Base-by-base conservation (phyloP, 2,113 vertebrate species). In the Takifugu bimaculatus region DNA sequence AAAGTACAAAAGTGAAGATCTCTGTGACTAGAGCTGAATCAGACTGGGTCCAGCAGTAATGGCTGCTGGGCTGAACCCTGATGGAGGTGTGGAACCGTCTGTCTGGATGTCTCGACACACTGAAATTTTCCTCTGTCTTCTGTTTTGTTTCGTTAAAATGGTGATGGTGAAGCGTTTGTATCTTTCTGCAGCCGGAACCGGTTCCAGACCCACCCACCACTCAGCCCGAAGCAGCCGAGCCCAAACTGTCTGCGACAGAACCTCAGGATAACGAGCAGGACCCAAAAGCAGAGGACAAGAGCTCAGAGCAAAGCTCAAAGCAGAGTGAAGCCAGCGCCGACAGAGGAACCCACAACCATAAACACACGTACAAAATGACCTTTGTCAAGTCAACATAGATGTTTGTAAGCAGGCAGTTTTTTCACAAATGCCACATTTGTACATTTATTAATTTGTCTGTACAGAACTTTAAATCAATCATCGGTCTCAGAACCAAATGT, bases 351-450 rank as follows among this genome's bases (percentile, higher is more conserved):
- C 88, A 92, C 60, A 85, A 92, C n/a, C 70, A 55, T 57, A 95
- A 95, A 88, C 91, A 88, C 66, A 80, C 80, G 71, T 93, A 89
- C 72, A 94, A 96, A 89, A 79, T 64, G 76, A 52, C 84, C 2
- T 88, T 88, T 50, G 89, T 88, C 15, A 90, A 91, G 70, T 84
- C 91, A 0, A 56, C 51, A 47, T 92, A 87, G 81, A 49, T 0
- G 20, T 20, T 4, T 35, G 7, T 39, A 10, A 6, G 9, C 35
- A 39, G 35, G 11, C 32, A 7, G 7, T 39, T 11, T 39, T 20
- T 20, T 20, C 20, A 20, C 20, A 29, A 29, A 29, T 5, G 29
- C 29, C 35, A 39, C 35, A 39, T 20, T 20, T 20, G 20, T 20
- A 20, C 20, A 20, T 20, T 20, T 20, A 20, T 20, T 20, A 20